Evolutionary conservation across 2,888 invertebrate species (phyloP).

Genomic region (Sarcophaga caerulescens): DNA sequence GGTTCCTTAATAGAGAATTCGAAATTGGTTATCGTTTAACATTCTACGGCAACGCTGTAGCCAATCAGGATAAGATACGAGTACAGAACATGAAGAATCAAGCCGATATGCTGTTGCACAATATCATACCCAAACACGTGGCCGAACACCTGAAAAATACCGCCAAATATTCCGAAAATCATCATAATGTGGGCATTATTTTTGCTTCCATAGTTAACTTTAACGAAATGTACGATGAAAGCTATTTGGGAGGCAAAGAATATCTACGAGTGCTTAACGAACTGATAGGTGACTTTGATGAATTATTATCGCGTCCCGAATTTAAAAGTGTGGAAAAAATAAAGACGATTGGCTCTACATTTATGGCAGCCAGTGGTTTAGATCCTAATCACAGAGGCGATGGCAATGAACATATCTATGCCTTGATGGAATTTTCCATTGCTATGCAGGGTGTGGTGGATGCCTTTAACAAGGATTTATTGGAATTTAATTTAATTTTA

Average conservation of each 20-base stretch:
- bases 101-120: conserved; percentile 97
- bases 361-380: conserved; percentile 98
- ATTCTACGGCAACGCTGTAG: conserved; percentile 95
- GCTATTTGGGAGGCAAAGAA: conserved; percentile 96
- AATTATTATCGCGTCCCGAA: conserved; percentile 90
- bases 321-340: conserved; percentile 97
- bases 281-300: conserved; percentile 97
- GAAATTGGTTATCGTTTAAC: conserved; percentile 96
- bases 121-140: conserved; percentile 97
- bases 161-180: conserved; percentile 96
- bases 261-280: conserved; percentile 97
- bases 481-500: conserved; percentile 93
- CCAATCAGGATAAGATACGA: conserved; percentile 92
- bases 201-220: conserved; percentile 98
- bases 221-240: conserved; percentile 98
- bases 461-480: conserved; percentile 93
- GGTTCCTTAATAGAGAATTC: conserved; percentile 96
- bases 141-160: conserved; percentile 96
- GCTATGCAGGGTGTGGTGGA: conserved; percentile 94
- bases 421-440: conserved; percentile 96
- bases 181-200: conserved; percentile 94
- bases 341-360: conserved; percentile 97
- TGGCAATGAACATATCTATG: conserved; percentile 88
- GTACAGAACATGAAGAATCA: conserved; percentile 97
- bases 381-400: conserved; percentile 89